phyloP scores from a whole-genome alignment of 2,113 vertebrate species.

The Asarcornis scutulata region DNA sequence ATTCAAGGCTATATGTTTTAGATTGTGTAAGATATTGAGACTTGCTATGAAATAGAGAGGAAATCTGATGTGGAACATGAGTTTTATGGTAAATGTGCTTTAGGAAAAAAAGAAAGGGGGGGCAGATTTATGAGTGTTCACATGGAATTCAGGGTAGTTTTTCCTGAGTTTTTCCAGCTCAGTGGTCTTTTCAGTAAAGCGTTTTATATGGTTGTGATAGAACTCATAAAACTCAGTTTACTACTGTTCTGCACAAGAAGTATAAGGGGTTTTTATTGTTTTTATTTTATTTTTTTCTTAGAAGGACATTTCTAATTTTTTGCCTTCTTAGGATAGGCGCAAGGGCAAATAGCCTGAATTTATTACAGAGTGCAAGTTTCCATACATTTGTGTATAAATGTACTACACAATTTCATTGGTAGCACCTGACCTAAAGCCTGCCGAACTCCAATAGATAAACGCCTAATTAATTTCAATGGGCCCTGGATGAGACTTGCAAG shows the following conservation, averaged over 20 bases:
- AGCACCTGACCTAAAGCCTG: neutral
- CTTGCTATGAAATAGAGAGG: constrained; percentile 19
- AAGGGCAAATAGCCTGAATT: neutral
- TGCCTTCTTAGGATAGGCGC: neutral
- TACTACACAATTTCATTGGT: neutral
- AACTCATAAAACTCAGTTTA: constrained; percentile 79
- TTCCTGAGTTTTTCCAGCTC: constrained; percentile 78
- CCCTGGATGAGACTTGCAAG: neutral
- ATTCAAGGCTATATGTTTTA: neutral
- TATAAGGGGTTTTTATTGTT: constrained; percentile 19
- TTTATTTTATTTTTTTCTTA: neutral
- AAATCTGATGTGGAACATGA: constrained; percentile 29
- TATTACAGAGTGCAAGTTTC: neutral
- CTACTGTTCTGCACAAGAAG: constrained; percentile 75
- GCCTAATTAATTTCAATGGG: neutral
- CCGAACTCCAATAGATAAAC: neutral
- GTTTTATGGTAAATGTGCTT: constrained; percentile 54
- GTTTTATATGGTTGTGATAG: constrained; percentile 80
- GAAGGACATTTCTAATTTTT: constrained; percentile 37
- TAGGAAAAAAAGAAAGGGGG: constrained; percentile 7
- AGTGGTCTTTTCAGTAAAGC: constrained; percentile 77
- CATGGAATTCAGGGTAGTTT: constrained; percentile 78
- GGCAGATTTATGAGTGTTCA: constrained; percentile 74
- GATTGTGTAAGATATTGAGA: constrained; percentile 44
- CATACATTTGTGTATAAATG: neutral